Conservation (phyloP, 1,140 invertebrate species). For the Pemphigus obesinymphae region DNA sequence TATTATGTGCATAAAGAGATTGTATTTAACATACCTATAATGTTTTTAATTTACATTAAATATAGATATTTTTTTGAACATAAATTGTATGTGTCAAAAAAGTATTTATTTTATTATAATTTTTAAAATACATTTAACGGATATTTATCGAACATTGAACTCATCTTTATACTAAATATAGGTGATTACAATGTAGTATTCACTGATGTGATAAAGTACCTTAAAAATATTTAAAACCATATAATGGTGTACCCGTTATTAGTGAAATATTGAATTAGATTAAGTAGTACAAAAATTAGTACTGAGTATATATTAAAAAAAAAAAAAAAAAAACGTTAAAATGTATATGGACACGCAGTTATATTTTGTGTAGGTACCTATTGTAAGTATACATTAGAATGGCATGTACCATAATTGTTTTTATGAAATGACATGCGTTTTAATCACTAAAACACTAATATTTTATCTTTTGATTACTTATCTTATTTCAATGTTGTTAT, state of each 20-base stretch:
- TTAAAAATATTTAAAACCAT: background rate
- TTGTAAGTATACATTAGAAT: background rate
- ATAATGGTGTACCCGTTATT: background rate
- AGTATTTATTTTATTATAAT: too few species aligned
- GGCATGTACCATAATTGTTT: constrained; percentile 7
- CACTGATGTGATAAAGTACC: background rate
- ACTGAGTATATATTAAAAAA: too few species aligned
- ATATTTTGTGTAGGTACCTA: background rate
- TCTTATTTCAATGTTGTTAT: background rate
- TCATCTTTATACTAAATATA: background rate
- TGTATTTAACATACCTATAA: too few species aligned
- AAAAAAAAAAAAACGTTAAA: too few species aligned
- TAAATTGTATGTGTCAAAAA: too few species aligned
- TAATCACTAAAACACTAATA: background rate
- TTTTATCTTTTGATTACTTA: background rate
- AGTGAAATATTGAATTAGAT: background rate
- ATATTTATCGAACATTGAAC: too few species aligned
- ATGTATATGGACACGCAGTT: background rate
- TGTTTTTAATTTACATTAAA: too few species aligned
- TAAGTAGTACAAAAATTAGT: too few species aligned
- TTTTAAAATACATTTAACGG: too few species aligned
- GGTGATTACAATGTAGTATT: background rate
- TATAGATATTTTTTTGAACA: too few species aligned
- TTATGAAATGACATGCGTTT: constrained; percentile 2
- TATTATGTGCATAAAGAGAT: too few species aligned